Evolutionary conservation across 2,797 vertebrate genomes (phyloP), one percentile per base, ranked within the genome.

Genomic region (Tragopan temminckii): DNA sequence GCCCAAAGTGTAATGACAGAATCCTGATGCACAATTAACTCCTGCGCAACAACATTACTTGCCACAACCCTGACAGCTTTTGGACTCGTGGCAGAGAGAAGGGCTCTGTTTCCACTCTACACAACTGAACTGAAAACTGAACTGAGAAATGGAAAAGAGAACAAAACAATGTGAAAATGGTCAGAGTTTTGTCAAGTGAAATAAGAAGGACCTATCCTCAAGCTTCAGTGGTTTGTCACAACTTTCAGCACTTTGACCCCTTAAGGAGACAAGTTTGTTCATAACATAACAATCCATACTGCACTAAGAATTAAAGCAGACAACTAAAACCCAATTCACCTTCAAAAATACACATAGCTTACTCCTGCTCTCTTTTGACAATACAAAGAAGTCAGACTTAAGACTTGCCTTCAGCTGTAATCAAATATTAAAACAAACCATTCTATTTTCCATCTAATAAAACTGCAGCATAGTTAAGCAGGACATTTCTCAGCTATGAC

Each of bases 111-210:
- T 66, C 87, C 85, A 76, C 45, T 42, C 74, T 90, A 85, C 57
- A 90, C 35, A 76, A 81, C 70, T 93, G 93, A 94, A 94, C 88
- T 91, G 88, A 89, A 84, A 90, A 90, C 21, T 72, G 46, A 90
- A 89, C 61, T 61, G 50, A 89, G 93, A 95, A 95, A 48, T 81
- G 77, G 84, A 90, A 96, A 90, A 76, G 55, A 91, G 91, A 95
- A 95, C 70, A 80, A 29, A 79, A 19, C 46, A 29, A 61, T 80
- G 81, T 5, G 31, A 90, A 90, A 90, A 70, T 31, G 90, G 63
- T 50, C 59, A 61, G 33, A 16, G 36, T 81, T 90, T 57, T 86
- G 48, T 43, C 43, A 61, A 63, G 53, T 21, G 29, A 90, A 89
- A 21, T 50, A 80, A 35, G 40, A 19, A 24, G 24, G 33, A 61